phyloP scores from a whole-genome alignment of 2,797 vertebrate species.

The Manis javanica region DNA sequence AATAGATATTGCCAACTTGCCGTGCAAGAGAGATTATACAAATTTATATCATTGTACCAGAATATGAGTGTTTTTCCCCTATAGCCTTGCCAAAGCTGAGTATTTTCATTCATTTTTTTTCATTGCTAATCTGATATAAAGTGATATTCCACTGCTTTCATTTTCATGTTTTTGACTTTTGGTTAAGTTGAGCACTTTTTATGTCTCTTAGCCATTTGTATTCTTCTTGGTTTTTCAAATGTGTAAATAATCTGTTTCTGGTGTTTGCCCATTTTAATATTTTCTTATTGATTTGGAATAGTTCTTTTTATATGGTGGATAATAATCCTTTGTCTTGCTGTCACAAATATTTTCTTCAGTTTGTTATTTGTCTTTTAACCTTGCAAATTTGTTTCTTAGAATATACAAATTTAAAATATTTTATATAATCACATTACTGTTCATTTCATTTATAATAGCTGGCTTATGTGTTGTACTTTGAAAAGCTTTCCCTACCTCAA shows the following conservation, averaged over 20 bases:
- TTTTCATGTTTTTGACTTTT: slow-evolving; percentile 45
- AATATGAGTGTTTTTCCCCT: background rate
- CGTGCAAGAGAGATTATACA: slow-evolving; percentile 17
- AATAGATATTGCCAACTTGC: slow-evolving; percentile 15
- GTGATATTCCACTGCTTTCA: background rate
- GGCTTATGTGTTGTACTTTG: background rate
- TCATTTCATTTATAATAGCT: slow-evolving; percentile 36
- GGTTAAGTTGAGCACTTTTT: slow-evolving; percentile 38
- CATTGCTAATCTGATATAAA: background rate
- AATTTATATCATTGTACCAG: background rate
- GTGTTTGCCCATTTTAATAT: slow-evolving; percentile 1
- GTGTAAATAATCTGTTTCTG: background rate
- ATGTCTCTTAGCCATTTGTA: background rate
- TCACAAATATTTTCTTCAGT: slow-evolving; percentile 17
- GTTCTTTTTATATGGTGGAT: slow-evolving; percentile 10
- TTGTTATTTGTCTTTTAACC: slow-evolving; percentile 7
- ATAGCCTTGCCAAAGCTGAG: background rate
- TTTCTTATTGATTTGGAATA: slow-evolving; percentile 27
- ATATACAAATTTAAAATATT: slow-evolving; percentile 28
- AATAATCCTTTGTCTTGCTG: slow-evolving; percentile 1
- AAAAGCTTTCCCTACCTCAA: slow-evolving; percentile 2
- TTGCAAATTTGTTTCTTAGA: slow-evolving; percentile 19
- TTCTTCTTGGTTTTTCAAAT: slow-evolving; percentile 30
- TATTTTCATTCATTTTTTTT: slow-evolving; percentile 40
- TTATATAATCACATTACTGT: slow-evolving; percentile 8